Base-by-base conservation (phyloP, 2,888 invertebrate genomes). In the Trisateles emortualis region DNA sequence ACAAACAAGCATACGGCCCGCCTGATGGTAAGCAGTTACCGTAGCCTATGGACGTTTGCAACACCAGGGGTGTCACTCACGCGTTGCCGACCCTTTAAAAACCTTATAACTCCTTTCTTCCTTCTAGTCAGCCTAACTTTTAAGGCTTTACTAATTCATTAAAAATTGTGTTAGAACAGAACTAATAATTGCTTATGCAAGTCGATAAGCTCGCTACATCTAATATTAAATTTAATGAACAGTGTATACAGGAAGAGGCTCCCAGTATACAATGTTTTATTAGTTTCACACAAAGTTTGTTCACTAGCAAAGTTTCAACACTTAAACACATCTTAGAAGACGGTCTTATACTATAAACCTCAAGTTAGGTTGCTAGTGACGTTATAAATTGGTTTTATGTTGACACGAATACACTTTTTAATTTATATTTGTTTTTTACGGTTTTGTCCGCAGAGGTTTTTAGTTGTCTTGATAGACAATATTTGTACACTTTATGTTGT, bases 211-310 rank as follows among this genome's bases (percentile, higher is more conserved):
- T 32, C 4, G 11, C 33, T 9, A 14, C 33, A 9, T 14, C 9
- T 33, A 16, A 33, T 33, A 33, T 33, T 33, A 33, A 33, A 4
- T 33, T 32, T 33, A 14, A 33, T 33, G 4, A 33, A 33, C 33
- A 33, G 14, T 14, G 14, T 14, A 14, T 33, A 33, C 14, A 33
- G 14, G 9, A 33, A 33, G n/a, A n/a, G n/a, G 8, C 16, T 9
- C 6, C 14, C 9, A n/a, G n/a, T n/a, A n/a, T n/a, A n/a, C n/a
- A n/a, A n/a, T n/a, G 33, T 14, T 33, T 33, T 33, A 33, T 33
- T 33, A 13, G 33, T 14, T 33, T 33, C 14, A 33, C 14, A 33
- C 14, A 33, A 33, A 33, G 33, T 14, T 33, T 14, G 13, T 14
- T 33, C 10, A 33, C 33, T 33, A 6, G 10, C 14, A 3, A 16